Evolutionary conservation across 1,140 invertebrate genomes (phyloP), one percentile per base, ranked within the genome.

Genomic region (Colletes latitarsis): DNA sequence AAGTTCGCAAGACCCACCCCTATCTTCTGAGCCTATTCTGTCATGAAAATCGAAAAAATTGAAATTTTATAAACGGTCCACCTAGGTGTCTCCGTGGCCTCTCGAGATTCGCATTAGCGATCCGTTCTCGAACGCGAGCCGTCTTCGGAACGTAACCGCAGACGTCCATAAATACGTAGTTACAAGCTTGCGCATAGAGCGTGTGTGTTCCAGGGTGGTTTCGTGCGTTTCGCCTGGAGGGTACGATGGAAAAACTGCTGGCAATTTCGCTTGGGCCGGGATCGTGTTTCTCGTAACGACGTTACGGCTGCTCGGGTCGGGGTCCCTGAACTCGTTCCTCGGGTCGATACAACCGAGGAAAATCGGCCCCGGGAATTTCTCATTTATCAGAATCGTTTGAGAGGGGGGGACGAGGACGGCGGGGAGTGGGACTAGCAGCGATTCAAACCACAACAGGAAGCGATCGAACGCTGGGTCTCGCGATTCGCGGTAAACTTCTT

Each of bases 271-370:
- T 80, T 70, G 53, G 55, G 72, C 58, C 52, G 53, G 68, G 77
- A 76, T 85, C 83, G 86, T 78, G 79, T 88, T 88, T 82, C 80
- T 86, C 74, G 76, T 88, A 88, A 88, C 82, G 80, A 86, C 63
- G 86, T 87, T 82, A 87, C 62, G 69, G 74, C 66, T 41, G 30
- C 52, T n/a, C 66, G 70, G 49, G 62, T 30, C n/a, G 60, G 64
- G 71, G 84, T 83, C 77, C 60, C 74, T 78, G 82, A 80, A 82
- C 79, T 60, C 66, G 57, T 84, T 81, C 64, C 80, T 6, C 69
- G 69, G 84, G 86, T 76, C 75, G 66, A 81, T 84, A 85, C 83
- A 52, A 75, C 72, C 77, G 41, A 83, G 73, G 82, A 81, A 82
- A 77, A 88, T 86, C 79, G 64, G 58, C 74, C 64, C 73, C 60